phyloP scores from a whole-genome alignment of 1,140 invertebrate species.

The Nautilus pompilius region DNA sequence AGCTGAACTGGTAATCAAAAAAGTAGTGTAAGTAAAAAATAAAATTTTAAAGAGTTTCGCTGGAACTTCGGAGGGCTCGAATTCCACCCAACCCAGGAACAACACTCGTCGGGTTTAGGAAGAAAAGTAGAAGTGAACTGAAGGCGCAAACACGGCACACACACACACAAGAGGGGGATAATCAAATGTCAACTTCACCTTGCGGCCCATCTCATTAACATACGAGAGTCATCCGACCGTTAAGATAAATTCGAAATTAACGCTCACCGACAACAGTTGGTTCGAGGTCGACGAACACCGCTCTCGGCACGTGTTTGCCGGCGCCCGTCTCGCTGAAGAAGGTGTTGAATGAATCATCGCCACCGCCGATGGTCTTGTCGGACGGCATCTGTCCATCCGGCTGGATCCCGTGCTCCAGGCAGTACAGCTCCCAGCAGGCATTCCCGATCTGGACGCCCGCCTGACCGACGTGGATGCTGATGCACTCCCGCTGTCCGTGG shows the following conservation, averaged over 20 bases:
- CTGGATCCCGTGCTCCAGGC: conserved; percentile 85
- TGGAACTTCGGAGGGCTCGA: too few relatives aligned
- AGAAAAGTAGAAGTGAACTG: too few relatives aligned
- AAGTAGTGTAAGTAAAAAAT: too few relatives aligned
- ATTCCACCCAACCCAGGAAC: too few relatives aligned
- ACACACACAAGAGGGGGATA: conserved; percentile 5
- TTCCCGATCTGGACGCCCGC: conserved; percentile 87
- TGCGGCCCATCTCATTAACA: background rate
- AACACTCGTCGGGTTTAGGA: too few relatives aligned
- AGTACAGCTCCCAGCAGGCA: conserved; percentile 80
- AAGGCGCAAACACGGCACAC: background rate
- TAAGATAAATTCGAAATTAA: conserved; percentile 83
- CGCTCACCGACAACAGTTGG: conserved; percentile 74
- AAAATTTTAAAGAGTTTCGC: too few relatives aligned
- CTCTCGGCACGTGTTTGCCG: conserved; percentile 71
- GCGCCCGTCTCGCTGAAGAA: conserved; percentile 85
- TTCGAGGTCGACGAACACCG: conserved; percentile 78
- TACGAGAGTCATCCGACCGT: conserved; percentile 62
- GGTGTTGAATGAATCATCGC: conserved; percentile 82
- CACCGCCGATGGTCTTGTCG: conserved; percentile 57
- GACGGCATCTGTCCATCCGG: conserved; percentile 69
- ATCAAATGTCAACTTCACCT: background rate
- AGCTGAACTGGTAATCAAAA: too few relatives aligned
- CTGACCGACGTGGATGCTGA: conserved; percentile 84
- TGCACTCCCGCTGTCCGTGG: conserved; percentile 73